These are phyloP conservation scores for Megalurothrips usitatus DNA, from an alignment of 2,888 invertebrate genomes.

Conservation along the genomic window DNA sequence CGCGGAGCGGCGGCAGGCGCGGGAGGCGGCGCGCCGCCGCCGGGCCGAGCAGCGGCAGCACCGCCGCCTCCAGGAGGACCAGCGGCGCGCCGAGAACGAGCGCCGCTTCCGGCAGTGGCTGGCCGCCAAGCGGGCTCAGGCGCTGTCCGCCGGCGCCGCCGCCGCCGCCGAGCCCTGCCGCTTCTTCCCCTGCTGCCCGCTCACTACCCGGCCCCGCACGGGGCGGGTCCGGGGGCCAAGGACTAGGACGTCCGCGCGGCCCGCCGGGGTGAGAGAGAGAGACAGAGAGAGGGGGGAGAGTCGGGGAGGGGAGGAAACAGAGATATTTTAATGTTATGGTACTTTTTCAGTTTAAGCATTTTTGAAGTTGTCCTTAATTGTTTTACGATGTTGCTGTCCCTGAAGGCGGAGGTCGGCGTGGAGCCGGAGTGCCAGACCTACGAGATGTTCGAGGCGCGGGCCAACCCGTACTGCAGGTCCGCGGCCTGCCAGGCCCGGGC, in stretches of 20 bases:
- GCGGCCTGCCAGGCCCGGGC: background rate
- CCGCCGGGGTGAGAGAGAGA: background rate
- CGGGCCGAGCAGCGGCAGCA: constrained; percentile 19
- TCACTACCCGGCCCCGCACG: background rate
- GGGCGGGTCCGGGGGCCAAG: background rate
- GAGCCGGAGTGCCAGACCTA: background rate
- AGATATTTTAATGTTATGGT: too few relatives aligned
- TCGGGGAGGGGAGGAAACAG: too few relatives aligned
- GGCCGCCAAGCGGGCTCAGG: background rate
- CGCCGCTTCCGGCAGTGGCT: background rate
- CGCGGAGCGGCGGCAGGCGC: background rate
- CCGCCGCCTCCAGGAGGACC: background rate
- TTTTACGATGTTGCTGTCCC: background rate
- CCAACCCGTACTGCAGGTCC: constrained; percentile 2
- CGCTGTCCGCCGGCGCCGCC: background rate
- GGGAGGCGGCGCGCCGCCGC: background rate
- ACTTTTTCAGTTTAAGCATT: too few relatives aligned
- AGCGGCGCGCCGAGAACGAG: constrained; percentile 7
- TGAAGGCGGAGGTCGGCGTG: background rate
- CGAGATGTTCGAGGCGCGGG: background rate
- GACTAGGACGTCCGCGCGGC: background rate
- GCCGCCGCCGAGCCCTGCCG: background rate
- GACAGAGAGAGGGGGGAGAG: too few relatives aligned
- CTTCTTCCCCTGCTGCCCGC: background rate
- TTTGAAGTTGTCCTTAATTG: too few relatives aligned